Percentiles rank a stretch among this genome's conserved stretches.
phyloP scores from a whole-genome alignment of 2,113 vertebrate genomes.

The Hippocampus zosterae region DNA sequence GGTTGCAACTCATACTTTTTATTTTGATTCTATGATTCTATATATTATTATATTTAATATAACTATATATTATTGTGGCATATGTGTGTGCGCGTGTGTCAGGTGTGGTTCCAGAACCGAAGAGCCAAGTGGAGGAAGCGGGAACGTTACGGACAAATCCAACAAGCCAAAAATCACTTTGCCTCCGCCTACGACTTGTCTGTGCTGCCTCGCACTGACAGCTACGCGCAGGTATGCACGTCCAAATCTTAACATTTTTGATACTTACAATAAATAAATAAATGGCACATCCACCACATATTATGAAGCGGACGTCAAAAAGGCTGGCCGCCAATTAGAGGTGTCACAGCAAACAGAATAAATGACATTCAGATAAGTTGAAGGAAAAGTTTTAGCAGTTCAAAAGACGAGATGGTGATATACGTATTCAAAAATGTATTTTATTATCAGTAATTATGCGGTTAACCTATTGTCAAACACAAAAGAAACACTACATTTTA shows the following conservation, averaged over 20 bases:
- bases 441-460: background rate
- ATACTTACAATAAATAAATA: background rate
- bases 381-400: background rate
- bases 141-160: constrained; percentile 95
- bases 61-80: background rate
- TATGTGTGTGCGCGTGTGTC: background rate
- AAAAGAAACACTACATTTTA: background rate
- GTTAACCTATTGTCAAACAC: background rate
- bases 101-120: constrained; percentile 99
- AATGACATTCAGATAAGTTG: background rate
- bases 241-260: background rate
- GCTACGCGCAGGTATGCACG: constrained; percentile 85
- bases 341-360: background rate
- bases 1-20: background rate
- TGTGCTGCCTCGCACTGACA: constrained; percentile 89
- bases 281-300: background rate
- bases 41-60: no score
- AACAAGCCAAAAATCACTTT: constrained; percentile 95
- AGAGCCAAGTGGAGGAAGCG: constrained; percentile 98
- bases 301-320: background rate
- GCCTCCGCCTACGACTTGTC: constrained; percentile 93
- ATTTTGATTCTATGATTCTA: background rate
- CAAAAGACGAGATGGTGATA: background rate
- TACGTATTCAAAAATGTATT: background rate
- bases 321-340: background rate